A percentile compares a stretch with the other conserved stretches of the same genome.
These are phyloP conservation scores for Trissolcus brochymenae DNA, from an alignment of 2,888 invertebrate species.

Conservation along the genomic window DNA sequence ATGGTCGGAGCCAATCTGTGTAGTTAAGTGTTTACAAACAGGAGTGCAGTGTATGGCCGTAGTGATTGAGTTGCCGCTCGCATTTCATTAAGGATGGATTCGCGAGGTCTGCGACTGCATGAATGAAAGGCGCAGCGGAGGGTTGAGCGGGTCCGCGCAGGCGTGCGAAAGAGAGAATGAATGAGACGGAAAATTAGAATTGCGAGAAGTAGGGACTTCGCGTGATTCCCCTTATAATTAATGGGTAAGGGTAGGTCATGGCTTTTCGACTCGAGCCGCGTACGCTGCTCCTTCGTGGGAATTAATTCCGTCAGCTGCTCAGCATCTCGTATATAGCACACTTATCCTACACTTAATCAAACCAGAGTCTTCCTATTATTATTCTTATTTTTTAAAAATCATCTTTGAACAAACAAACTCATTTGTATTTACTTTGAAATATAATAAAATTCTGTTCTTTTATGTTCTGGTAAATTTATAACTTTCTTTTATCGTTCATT, in stretches of 20 bases:
- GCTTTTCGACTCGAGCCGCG: conserved; percentile 55
- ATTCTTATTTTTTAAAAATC: neutral
- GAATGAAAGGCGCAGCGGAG: conserved; percentile 57
- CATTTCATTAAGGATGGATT: conserved; percentile 50
- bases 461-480: too few relatives aligned
- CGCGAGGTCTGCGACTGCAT: conserved; percentile 44
- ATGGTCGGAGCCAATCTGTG: neutral
- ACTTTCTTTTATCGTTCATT: too few relatives aligned
- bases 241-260: conserved; percentile 76
- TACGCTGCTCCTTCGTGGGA: conserved; percentile 60
- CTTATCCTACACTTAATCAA: neutral
- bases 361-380: too few relatives aligned
- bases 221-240: conserved; percentile 74
- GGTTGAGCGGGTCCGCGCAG: conserved; percentile 56
- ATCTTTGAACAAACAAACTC: too few relatives aligned
- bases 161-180: conserved; percentile 59
- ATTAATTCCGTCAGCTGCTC: conserved; percentile 74
- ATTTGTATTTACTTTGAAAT: too few relatives aligned
- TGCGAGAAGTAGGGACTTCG: conserved; percentile 62
- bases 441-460: too few relatives aligned
- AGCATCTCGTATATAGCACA: conserved; percentile 8
- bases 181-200: conserved; percentile 61
- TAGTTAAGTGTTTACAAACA: conserved; percentile 15
- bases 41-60: neutral
- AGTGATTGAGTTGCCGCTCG: conserved; percentile 26